These are phyloP conservation scores for Fopius arisanus DNA, from an alignment of 1,140 invertebrate genomes.

Conservation along the genomic window DNA sequence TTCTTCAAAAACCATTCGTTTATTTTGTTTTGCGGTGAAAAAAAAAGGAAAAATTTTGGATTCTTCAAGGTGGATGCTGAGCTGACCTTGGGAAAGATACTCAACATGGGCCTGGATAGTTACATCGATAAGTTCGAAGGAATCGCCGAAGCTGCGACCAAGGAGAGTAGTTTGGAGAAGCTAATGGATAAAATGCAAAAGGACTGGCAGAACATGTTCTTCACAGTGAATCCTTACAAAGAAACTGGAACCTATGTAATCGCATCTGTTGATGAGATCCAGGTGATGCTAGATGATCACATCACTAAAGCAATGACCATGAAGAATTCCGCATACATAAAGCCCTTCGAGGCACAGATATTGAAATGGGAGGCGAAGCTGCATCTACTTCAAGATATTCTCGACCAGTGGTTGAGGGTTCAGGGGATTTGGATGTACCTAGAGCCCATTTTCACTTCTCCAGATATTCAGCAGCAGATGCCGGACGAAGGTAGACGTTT, in stretches of 20 bases:
- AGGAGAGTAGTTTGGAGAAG: conserved; percentile 93
- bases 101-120: conserved; percentile 91
- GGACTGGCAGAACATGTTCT: conserved; percentile 91
- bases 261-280: conserved; percentile 92
- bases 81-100: conserved; percentile 85
- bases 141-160: conserved; percentile 94
- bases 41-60: too few species aligned
- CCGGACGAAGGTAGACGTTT: conserved; percentile 90
- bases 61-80: conserved; percentile 82
- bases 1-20: too few species aligned
- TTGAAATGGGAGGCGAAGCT: conserved; percentile 82
- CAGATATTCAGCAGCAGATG: conserved; percentile 96
- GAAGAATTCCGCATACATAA: conserved; percentile 96
- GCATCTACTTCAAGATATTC: conserved; percentile 84
- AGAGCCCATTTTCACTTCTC: conserved; percentile 96
- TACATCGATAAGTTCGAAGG: conserved; percentile 91
- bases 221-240: conserved; percentile 79
- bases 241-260: conserved; percentile 93
- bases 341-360: conserved; percentile 87
- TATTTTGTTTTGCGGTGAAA: too few species aligned
- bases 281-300: conserved; percentile 93
- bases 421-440: conserved; percentile 97
- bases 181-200: conserved; percentile 88
- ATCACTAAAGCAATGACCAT: conserved; percentile 97
- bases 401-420: conserved; percentile 96